These are phyloP conservation scores for Hirtodrosophila cameraria DNA, from an alignment of 2,888 invertebrate genomes.

Conservation along the genomic window DNA sequence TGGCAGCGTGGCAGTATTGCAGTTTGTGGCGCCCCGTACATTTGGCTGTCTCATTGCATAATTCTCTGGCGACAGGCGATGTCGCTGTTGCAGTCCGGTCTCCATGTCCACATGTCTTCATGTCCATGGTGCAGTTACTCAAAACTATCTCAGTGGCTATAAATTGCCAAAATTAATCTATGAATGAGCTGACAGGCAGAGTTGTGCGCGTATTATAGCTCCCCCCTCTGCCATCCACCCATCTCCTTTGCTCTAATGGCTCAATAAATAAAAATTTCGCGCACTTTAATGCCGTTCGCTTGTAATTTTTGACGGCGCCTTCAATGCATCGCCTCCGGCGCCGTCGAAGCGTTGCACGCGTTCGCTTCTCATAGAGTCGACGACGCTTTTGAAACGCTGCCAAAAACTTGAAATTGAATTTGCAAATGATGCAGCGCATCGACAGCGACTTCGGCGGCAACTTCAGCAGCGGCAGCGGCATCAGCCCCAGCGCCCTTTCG, in stretches of 20 bases:
- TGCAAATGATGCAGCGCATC: conserved; percentile 70
- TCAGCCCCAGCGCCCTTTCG: conserved; percentile 46
- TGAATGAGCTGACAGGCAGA: conserved; percentile 70
- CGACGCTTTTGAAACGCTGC: conserved; percentile 66
- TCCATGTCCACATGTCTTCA: conserved; percentile 19
- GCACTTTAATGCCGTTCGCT: conserved; percentile 70
- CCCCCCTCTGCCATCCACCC: background rate
- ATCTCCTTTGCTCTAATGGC: conserved; percentile 45
- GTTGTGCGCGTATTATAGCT: conserved; percentile 14
- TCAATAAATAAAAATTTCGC: conserved; percentile 70
- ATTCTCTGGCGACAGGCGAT: conserved; percentile 52
- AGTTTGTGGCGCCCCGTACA: conserved; percentile 33
- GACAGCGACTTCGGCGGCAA: conserved; percentile 20
- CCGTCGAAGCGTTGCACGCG: conserved; percentile 36
- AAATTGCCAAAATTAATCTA: conserved; percentile 79
- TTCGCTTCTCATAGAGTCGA: conserved; percentile 40
- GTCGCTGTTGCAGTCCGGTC: conserved; percentile 31
- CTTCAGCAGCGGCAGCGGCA: conserved; percentile 14
- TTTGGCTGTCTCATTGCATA: conserved; percentile 57
- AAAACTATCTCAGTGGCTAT: conserved; percentile 66
- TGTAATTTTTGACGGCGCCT: conserved; percentile 63
- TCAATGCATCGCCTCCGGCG: conserved; percentile 41
- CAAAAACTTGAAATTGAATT: conserved; percentile 78
- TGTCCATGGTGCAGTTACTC: conserved; percentile 67
- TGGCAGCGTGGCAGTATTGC: conserved; percentile 23